Conservation (phyloP, 2,797 vertebrate species). For the Phrynocephalus forsythii region DNA sequence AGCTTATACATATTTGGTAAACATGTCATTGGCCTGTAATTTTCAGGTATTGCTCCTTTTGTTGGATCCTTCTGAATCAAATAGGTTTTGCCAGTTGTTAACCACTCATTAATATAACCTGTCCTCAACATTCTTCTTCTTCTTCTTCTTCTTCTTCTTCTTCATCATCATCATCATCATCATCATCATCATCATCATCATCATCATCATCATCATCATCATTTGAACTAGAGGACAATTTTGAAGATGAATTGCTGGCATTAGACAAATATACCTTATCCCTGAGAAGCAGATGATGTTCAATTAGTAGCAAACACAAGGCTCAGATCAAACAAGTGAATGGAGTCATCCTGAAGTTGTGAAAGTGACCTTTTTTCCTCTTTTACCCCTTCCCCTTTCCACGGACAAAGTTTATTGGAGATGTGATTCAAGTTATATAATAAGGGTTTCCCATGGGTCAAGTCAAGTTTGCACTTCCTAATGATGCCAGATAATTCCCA, state of each 20-base stretch:
- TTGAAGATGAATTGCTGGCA: background rate
- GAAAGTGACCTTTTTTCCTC: slow-evolving; percentile 60
- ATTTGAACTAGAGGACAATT: background rate
- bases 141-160: no score
- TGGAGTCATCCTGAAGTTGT: slow-evolving; percentile 63
- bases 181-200: no score
- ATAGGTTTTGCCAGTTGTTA: no score
- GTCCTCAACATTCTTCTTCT: no score
- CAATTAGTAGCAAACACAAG: slow-evolving; percentile 56
- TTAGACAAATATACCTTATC: background rate
- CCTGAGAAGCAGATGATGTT: slow-evolving; percentile 34
- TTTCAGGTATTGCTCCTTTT: no score
- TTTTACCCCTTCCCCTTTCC: slow-evolving; percentile 58
- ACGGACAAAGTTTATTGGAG: slow-evolving; percentile 58
- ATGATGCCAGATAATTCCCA: slow-evolving; percentile 70
- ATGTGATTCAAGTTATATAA: slow-evolving; percentile 70
- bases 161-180: no score
- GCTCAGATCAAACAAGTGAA: slow-evolving; percentile 51
- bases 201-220: no score
- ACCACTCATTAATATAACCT: no score
- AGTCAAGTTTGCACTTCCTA: slow-evolving; percentile 71
- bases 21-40: no score
- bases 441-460: slow-evolving; percentile 66
- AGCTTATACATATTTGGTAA: no score
- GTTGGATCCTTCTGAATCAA: no score